Evolutionary conservation across 1,140 invertebrate species (phyloP), one percentile per base, ranked within the genome.

Genomic region (Platorchestia sp.): DNA sequence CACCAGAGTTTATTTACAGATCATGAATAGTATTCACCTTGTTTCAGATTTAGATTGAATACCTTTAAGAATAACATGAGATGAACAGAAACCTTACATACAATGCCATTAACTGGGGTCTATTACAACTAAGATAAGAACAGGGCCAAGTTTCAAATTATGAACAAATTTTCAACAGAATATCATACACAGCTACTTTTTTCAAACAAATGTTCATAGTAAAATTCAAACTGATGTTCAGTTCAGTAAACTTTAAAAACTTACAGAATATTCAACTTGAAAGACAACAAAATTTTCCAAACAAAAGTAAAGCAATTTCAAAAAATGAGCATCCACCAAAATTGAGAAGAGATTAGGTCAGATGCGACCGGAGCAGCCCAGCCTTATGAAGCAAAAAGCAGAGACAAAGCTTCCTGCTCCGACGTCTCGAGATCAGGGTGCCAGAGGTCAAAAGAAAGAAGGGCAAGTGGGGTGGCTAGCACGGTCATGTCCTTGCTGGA

Each of bases 401-500:
- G 16, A 5, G 91, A 42, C 41, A 93, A 44, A 93, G 91, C 91
- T 47, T 93, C 45, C 45, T 44, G 41, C 45, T 93, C 91, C 6
- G 91, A 40, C 7, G 43, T 47, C 6, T 45, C 43, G 5, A 93
- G 45, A 0, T 93, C 91, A 45, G 91, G 91, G 40, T 93, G 91
- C 91, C 91, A 93, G 43, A 93, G 45, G 45, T 93, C 91, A 45
- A 93, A 44, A 14, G 91, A 45, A 36, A 93, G 91, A 44, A 44
- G 91, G 6, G 91, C 91, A 40, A 93, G 91, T 19, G 91, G 91
- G 3, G 91, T 93, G 45, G 91, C 91, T 44, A 93, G 45, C 5
- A 93, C 44, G 7, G 91, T 93, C 91, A 93, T 93, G 45, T 93
- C 45, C 45, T 93, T 93, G 91, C 91, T 93, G 91, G 91, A 45